These are phyloP conservation scores for Dinoponera quadriceps DNA, from an alignment of 1,140 invertebrate genomes.

Conservation along the genomic window DNA sequence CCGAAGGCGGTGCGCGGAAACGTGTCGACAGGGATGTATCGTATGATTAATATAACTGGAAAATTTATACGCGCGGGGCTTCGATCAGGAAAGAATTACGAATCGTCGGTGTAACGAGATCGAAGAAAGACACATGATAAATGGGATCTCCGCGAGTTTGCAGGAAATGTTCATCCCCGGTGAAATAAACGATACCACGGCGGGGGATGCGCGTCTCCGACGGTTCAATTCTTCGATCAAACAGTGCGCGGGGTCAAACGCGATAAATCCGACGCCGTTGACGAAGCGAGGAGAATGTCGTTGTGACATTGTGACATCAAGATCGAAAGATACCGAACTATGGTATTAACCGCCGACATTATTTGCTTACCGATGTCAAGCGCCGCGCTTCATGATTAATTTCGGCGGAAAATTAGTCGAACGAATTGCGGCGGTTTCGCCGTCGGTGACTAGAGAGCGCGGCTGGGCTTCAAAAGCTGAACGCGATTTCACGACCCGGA, in stretches of 20 bases:
- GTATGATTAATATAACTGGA: no score
- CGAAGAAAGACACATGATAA: background rate
- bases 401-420: constrained; percentile 28
- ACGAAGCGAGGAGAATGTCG: background rate
- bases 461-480: constrained; percentile 10
- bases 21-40: no score
- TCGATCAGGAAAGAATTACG: background rate
- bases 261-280: background rate
- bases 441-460: background rate
- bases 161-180: background rate
- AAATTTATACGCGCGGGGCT: background rate
- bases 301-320: background rate
- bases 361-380: constrained; percentile 8
- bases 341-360: background rate
- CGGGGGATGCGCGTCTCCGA: no score
- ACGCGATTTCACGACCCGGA: constrained; percentile 18
- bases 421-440: background rate
- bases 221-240: background rate
- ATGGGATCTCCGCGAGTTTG: background rate
- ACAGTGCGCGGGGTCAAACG: background rate
- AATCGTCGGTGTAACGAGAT: background rate
- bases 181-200: background rate
- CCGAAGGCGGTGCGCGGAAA: background rate
- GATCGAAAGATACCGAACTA: no score
- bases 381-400: constrained; percentile 20